A percentile compares a stretch with the other conserved stretches of the same genome.
phyloP scores from a whole-genome alignment of 2,888 invertebrate species.

The Sacculina carcini region DNA sequence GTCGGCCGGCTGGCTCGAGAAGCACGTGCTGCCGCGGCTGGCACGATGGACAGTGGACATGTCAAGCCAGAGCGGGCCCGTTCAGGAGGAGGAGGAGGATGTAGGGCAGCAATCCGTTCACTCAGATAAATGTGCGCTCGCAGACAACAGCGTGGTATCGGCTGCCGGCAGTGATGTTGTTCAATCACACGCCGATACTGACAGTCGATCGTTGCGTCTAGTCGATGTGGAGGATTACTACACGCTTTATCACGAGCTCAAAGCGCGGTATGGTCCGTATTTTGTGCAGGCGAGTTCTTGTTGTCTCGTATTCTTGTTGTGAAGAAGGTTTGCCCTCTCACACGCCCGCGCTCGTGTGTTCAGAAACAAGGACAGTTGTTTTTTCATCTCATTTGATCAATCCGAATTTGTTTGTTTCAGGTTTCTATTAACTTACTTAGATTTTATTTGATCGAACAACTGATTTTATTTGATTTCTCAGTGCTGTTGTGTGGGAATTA shows the following conservation, averaged over 20 bases:
- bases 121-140: no score
- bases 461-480: no score
- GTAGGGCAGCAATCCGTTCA: no score
- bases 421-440: no score
- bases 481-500: no score
- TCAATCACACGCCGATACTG: no score
- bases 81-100: background rate
- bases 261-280: slow-evolving; percentile 10
- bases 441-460: no score
- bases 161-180: no score
- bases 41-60: slow-evolving; percentile 9
- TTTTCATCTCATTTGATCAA: background rate
- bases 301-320: background rate
- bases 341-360: no score
- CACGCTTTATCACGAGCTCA: slow-evolving; percentile 10
- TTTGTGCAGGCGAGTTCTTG: slow-evolving; percentile 10
- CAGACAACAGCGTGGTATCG: no score
- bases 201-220: slow-evolving; percentile 10
- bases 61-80: background rate
- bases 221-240: slow-evolving; percentile 10
- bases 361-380: background rate
- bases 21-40: slow-evolving; percentile 10
- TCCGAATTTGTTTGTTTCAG: background rate
- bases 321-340: background rate
- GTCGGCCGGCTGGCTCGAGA: slow-evolving; percentile 9